These are phyloP conservation scores for Alcedo atthis DNA, from an alignment of 2,797 vertebrate species.

Conservation along the genomic window DNA sequence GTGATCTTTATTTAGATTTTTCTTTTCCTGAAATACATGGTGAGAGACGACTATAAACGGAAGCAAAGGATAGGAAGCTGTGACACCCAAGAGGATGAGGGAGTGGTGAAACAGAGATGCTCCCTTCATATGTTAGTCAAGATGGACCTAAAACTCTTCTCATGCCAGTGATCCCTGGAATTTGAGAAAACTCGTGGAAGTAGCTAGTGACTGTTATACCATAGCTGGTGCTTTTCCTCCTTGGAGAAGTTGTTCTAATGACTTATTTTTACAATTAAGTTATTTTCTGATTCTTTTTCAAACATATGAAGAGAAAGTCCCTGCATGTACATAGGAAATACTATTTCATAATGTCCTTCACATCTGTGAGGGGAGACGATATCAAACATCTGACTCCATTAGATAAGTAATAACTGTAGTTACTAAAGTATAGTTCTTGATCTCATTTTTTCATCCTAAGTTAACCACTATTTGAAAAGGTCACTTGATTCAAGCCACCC, in stretches of 20 bases:
- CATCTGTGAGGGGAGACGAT: neutral
- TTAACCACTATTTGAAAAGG: neutral
- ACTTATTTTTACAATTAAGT: neutral
- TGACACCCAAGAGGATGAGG: slow-evolving; percentile 70
- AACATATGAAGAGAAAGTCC: neutral
- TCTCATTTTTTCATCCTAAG: neutral
- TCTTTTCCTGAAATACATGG: slow-evolving; percentile 72
- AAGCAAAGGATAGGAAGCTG: slow-evolving; percentile 74
- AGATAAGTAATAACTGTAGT: neutral
- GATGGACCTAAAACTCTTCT: neutral
- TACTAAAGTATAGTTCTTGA: neutral
- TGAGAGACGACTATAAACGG: slow-evolving; percentile 76
- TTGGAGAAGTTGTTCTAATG: neutral
- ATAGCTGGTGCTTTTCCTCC: neutral
- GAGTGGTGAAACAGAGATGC: slow-evolving; percentile 65
- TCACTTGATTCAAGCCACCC: slow-evolving; percentile 40
- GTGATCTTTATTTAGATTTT: slow-evolving; percentile 80
- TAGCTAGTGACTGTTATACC: neutral
- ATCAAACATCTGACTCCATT: neutral
- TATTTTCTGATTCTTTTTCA: neutral
- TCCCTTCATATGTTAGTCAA: neutral
- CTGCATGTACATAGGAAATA: neutral
- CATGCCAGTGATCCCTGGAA: neutral
- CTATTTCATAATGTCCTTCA: neutral
- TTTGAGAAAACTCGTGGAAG: neutral